phyloP scores from a whole-genome alignment of 2,888 invertebrate species.

The Microctonus hyperodae region DNA sequence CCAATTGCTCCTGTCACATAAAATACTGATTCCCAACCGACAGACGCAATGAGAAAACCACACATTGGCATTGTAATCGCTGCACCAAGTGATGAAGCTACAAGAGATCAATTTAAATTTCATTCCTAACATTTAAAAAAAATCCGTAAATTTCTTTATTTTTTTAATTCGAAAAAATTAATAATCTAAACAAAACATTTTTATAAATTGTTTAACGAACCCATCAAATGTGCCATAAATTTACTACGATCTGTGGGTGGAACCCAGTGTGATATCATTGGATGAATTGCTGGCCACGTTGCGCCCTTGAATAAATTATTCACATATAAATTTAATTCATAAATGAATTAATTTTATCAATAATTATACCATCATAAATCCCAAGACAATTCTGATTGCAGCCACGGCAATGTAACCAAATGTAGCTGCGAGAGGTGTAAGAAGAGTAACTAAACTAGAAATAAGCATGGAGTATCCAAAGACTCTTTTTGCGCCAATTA shows the following conservation, averaged over 20 bases:
- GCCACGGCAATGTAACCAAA: conserved; percentile 75
- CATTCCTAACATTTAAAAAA: no score
- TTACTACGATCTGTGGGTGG: conserved; percentile 93
- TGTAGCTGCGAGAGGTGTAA: conserved; percentile 80
- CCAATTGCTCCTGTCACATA: conserved; percentile 83
- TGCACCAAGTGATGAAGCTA: conserved; percentile 90
- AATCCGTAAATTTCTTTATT: neutral
- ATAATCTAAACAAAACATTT: no score
- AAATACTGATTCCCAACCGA: conserved; percentile 91
- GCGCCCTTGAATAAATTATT: conserved; percentile 69
- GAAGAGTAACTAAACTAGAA: conserved; percentile 80
- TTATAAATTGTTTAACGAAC: conserved; percentile 64
- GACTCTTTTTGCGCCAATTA: conserved; percentile 82
- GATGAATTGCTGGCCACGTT: conserved; percentile 93
- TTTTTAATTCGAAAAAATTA: no score
- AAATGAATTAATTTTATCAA: neutral
- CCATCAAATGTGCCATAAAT: conserved; percentile 93
- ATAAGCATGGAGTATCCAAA: conserved; percentile 87
- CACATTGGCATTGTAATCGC: conserved; percentile 89
- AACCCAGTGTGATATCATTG: conserved; percentile 93
- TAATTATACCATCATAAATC: conserved; percentile 72
- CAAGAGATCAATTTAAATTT: no score
- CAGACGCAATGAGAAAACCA: conserved; percentile 79
- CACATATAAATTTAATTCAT: conserved; percentile 30
- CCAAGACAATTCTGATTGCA: conserved; percentile 76